Base-by-base conservation (phyloP, 2,113 vertebrate genomes). In the Setophaga petechia region DNA sequence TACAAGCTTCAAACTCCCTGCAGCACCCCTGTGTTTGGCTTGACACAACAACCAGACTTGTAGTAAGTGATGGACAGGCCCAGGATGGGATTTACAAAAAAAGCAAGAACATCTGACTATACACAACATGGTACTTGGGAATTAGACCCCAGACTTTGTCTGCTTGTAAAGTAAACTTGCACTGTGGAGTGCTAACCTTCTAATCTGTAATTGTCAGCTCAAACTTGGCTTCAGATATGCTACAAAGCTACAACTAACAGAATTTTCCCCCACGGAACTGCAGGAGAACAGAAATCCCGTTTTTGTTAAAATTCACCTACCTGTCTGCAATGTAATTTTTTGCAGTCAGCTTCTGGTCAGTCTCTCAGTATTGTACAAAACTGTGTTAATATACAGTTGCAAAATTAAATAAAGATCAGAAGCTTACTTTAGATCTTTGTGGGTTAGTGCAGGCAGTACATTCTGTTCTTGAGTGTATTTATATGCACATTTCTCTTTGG, bases 121-220 rank as follows among this genome's bases (percentile, higher is more conserved):
- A 94, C 95, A 97, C 96, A 93, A 62, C n/a, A 15, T 90, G 90
- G 77, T 94, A 63, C 83, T 94, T 95, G 95, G 91, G 96, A 97
- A 96, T 92, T 84, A 86, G 81, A 95, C 92, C 91, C 77, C 62
- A 95, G 95, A 93, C 93, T 94, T 96, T 67, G 93, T 96, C 96
- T 96, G 87, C 93, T 95, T 95, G 95, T 96, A 94, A 91, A 92
- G 90, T 96, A 97, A 96, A 89, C 87, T 96, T 94, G 58, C 88
- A 27, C 73, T 87, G 95, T 52, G 76, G 83, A 73, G 93, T 97
- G 95, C 92, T 93, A 89, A 86, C 88, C 72, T 95, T 78, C 65
- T 85, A 84, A 93, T 97, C 84, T 96, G 13, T 96, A 96, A 93
- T 94, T 91, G 91, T 96, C 95, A 97, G 90, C 82, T 88, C 71